Evolutionary conservation across 2,113 vertebrate species (phyloP).

Genomic region (Anguilla rostrata): DNA sequence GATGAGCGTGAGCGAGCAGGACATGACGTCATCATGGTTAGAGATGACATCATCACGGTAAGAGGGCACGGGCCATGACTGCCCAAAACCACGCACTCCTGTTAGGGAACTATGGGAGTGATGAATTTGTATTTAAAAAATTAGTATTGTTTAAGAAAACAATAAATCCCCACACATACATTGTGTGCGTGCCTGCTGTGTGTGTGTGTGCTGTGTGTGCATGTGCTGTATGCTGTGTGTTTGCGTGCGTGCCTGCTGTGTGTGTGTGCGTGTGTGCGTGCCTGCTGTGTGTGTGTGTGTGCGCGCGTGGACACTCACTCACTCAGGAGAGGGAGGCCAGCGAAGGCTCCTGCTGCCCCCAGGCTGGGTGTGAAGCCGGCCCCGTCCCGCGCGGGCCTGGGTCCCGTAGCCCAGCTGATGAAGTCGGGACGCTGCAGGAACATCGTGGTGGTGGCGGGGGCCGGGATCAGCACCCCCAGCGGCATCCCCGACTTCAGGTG

Average conservation of each 20-base stretch:
- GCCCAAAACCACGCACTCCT: too few relatives aligned
- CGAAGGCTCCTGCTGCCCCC: conserved; percentile 13
- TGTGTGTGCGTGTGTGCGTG: too few relatives aligned
- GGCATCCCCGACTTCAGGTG: conserved; percentile 79
- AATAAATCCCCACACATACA: too few relatives aligned
- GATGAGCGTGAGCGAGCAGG: conserved; percentile 62
- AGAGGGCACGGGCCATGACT: not conserved
- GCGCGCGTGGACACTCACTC: not conserved
- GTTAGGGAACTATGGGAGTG: too few relatives aligned
- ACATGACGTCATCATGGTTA: conserved; percentile 48
- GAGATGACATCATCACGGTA: not conserved
- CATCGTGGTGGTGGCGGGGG: conserved; percentile 73
- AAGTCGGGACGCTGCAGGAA: conserved; percentile 67
- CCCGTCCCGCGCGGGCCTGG: conserved; percentile 45
- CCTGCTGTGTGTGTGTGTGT: too few relatives aligned
- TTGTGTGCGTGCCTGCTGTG: too few relatives aligned
- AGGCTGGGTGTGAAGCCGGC: conserved; percentile 11
- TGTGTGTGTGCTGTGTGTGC: too few relatives aligned
- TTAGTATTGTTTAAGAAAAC: too few relatives aligned
- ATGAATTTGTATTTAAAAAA: too few relatives aligned
- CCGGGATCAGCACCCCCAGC: conserved; percentile 77
- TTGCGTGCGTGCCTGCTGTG: too few relatives aligned
- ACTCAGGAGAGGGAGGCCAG: conserved; percentile 48
- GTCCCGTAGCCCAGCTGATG: conserved; percentile 69
- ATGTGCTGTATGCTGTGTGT: too few relatives aligned